phyloP scores from a whole-genome alignment of 1,140 invertebrate genomes.

The Musca vetustissima region DNA sequence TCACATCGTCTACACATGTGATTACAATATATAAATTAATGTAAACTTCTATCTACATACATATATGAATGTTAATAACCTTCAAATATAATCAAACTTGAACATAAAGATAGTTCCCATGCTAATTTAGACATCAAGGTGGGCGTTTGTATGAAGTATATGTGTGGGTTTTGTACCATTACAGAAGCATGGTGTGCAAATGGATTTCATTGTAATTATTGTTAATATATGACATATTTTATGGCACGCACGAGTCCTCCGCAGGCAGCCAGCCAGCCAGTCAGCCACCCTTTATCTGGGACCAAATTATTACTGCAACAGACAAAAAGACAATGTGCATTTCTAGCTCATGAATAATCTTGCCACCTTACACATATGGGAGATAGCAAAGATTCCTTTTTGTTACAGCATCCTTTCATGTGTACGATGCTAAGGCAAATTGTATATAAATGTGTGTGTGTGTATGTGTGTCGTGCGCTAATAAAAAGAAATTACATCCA shows the following conservation, averaged over 20 bases:
- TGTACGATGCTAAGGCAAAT: too few species aligned
- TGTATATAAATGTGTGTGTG: too few species aligned
- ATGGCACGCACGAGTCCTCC: slow-evolving; percentile 40
- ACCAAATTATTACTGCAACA: slow-evolving; percentile 24
- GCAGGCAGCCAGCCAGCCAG: too few species aligned
- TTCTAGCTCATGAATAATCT: slow-evolving; percentile 15
- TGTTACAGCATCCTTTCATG: not conserved
- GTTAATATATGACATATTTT: slow-evolving; percentile 56
- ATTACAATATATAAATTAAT: too few species aligned
- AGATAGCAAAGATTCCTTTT: not conserved
- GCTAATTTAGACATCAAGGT: too few species aligned
- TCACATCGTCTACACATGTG: too few species aligned
- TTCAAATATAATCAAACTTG: too few species aligned
- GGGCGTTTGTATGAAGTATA: too few species aligned
- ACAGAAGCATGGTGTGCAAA: slow-evolving; percentile 31
- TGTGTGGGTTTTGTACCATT: not conserved
- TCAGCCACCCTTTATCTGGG: slow-evolving; percentile 25
- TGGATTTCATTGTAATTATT: slow-evolving; percentile 53
- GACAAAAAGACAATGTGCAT: slow-evolving; percentile 38
- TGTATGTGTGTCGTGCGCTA: not conserved
- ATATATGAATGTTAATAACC: too few species aligned
- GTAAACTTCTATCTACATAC: too few species aligned
- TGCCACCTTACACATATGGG: not conserved
- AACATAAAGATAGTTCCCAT: too few species aligned
- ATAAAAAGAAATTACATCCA: slow-evolving; percentile 53